phyloP scores from a whole-genome alignment of 53 echinoderm and acorn worm genomes.

The Henricia sp. region DNA sequence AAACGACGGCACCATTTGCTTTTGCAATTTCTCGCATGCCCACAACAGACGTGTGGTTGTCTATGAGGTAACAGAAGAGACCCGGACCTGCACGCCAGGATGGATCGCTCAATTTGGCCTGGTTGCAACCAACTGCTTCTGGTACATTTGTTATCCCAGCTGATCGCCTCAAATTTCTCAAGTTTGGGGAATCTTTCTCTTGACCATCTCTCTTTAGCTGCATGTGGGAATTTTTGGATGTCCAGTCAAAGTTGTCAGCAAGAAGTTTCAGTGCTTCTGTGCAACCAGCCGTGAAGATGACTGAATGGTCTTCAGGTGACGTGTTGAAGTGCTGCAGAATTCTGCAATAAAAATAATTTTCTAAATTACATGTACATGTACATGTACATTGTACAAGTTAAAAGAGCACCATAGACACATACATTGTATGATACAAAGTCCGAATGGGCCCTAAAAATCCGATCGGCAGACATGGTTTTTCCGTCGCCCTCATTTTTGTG shows the following conservation, averaged over 20 bases:
- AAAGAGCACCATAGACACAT: too few species aligned
- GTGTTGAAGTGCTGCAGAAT: conserved; percentile 89
- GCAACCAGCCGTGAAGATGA: conserved; percentile 93
- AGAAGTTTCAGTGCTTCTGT: conserved; percentile 89
- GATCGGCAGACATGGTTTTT: too few species aligned
- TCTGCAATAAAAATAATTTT: conserved; percentile 41
- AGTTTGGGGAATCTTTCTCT: neutral
- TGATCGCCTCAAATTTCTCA: too few species aligned
- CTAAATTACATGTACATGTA: neutral
- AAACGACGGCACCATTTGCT: conserved; percentile 62
- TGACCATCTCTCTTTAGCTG: neutral
- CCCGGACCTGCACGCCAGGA: conserved; percentile 18
- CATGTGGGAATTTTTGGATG: neutral
- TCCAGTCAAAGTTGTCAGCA: conserved; percentile 87
- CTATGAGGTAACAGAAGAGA: conserved; percentile 83
- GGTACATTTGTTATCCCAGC: neutral
- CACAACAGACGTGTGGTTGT: conserved; percentile 91
- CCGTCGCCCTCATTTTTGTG: too few species aligned
- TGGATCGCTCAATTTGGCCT: neutral
- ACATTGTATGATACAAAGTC: too few species aligned
- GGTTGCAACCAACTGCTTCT: neutral
- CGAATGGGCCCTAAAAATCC: too few species aligned
- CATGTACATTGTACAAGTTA: too few species aligned
- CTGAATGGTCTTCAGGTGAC: conserved; percentile 74
- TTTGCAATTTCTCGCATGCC: conserved; percentile 90